A percentile compares a stretch with the other conserved stretches of the same genome.
Conservation (phyloP, 2,113 vertebrate species). For the Chloropsis hardwickii region DNA sequence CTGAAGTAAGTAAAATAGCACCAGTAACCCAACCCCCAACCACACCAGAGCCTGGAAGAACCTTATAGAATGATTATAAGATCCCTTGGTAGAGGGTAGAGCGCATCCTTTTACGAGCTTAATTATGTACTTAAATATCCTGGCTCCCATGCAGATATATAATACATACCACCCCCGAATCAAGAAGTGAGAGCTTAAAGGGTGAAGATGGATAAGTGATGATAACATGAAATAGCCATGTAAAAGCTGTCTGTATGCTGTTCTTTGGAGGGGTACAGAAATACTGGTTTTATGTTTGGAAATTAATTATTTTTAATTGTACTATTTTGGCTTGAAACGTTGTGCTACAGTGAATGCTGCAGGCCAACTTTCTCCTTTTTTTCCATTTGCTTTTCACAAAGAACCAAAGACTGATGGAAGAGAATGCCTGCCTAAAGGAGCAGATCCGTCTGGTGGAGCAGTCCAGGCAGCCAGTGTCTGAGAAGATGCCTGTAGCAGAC, state of each 20-base stretch:
- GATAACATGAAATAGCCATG: background rate
- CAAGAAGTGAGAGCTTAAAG: background rate
- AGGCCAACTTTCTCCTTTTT: background rate
- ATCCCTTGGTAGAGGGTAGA: background rate
- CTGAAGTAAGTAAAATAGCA: constrained; percentile 76
- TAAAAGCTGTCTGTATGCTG: background rate
- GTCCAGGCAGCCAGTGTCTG: constrained; percentile 63
- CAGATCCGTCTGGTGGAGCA: constrained; percentile 46
- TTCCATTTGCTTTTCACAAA: constrained; percentile 12
- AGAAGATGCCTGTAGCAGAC: constrained; percentile 76
- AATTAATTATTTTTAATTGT: background rate
- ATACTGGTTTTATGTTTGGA: background rate
- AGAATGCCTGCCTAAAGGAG: constrained; percentile 59
- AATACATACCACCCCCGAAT: background rate
- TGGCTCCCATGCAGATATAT: background rate
- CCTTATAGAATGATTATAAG: background rate
- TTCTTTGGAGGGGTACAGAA: background rate
- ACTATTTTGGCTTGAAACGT: background rate
- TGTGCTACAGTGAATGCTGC: background rate
- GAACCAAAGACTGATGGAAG: constrained; percentile 77
- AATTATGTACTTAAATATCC: background rate
- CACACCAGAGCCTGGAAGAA: background rate
- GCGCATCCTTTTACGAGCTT: background rate
- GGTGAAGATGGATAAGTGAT: background rate
- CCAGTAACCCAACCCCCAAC: background rate